Base-by-base conservation (phyloP, 2,888 invertebrate genomes). In the Pristionchus maxplancki region DNA sequence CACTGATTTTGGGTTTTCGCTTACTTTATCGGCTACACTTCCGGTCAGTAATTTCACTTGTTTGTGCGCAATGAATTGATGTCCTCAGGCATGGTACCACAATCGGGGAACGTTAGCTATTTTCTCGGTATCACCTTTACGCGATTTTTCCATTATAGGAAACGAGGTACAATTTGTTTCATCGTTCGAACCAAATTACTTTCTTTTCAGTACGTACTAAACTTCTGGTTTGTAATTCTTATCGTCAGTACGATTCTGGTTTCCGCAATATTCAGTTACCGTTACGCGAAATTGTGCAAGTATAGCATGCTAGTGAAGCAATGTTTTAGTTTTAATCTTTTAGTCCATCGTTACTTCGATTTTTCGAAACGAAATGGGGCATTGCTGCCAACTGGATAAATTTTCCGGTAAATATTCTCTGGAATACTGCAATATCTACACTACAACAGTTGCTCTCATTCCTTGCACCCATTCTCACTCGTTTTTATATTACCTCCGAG, bases 201-300 rank as follows among this genome's bases (percentile, higher is more conserved):
- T n/a, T n/a, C n/a, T 64, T 71, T 71, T 4, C 37, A 71, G 34
- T 37, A 17, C 71, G 17, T 71, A n/a, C 6, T 71, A 20, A 64
- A 64, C 28, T 31, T 31, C 28, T 71, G 71, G 71, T 71, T 71
- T 37, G 37, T 71, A 9, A 37, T 71, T 15, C 37, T 37, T 2
- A 2, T 71, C 1, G 37, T 34, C 37, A 31, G 28, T 34, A 71
- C 71, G 34, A 37, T 71, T 71, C 71, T 71, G 37, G 37, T 71
- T 3, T 71, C 71, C 37, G 34, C 71, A 15, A 71, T 31, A 17
- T 71, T 71, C 17, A 37, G 37, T 37, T 71, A 71, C 37, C 71
- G 71, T 11, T 71, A 71, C 17, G 71, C 71, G 20, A 71, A 71
- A 71, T 17, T 71, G 20, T 71, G 71, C 71, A 71, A 71, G 71